phyloP scores from a whole-genome alignment of 2,797 vertebrate genomes.

The Buphagus erythrorhynchus region DNA sequence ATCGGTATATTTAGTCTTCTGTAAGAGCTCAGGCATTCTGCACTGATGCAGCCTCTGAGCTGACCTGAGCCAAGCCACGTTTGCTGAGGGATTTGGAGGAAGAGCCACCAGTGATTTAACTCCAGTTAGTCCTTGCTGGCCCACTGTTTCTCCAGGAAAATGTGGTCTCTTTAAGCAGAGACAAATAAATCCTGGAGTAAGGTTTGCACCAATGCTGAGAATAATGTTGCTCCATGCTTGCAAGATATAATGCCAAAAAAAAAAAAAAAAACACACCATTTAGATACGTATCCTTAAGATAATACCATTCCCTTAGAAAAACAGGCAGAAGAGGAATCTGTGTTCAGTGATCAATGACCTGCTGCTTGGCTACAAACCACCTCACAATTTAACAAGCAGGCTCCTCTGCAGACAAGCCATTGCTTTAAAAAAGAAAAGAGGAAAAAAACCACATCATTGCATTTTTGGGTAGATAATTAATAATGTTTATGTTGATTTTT shows the following conservation, averaged over 20 bases:
- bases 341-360: background rate
- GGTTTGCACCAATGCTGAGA: background rate
- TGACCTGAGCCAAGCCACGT: background rate
- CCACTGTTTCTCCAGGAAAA: background rate
- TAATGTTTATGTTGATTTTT: background rate
- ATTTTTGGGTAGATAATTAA: background rate
- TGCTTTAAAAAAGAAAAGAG: background rate
- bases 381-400: background rate
- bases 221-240: background rate
- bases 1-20: background rate
- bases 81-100: background rate
- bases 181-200: background rate
- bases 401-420: background rate
- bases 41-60: background rate
- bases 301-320: background rate
- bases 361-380: background rate
- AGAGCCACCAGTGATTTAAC: background rate
- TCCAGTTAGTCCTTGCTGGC: background rate
- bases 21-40: background rate
- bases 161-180: background rate
- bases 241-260: rapidly evolving
- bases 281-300: background rate
- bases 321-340: background rate
- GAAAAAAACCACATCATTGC: rapidly evolving
- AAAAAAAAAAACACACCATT: background rate